phyloP scores from a whole-genome alignment of 2,113 vertebrate species.

The Galbula dea region DNA sequence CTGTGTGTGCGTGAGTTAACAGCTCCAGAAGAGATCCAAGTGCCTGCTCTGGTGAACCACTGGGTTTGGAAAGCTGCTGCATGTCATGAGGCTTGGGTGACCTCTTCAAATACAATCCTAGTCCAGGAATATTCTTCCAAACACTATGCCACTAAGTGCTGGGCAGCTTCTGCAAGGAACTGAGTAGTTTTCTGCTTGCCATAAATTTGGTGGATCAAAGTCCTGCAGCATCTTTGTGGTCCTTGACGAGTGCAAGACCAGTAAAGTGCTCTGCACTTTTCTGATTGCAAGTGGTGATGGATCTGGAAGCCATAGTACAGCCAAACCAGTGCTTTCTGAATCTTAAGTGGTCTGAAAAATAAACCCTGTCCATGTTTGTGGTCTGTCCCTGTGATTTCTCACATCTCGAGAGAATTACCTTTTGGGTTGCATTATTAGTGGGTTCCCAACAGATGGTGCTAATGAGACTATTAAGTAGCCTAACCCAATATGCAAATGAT shows the following conservation, averaged over 20 bases:
- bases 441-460: constrained; percentile 57
- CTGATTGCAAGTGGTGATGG: neutral
- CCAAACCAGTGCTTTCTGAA: neutral
- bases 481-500: constrained; percentile 50
- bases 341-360: neutral
- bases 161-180: neutral
- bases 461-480: constrained; percentile 51
- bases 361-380: neutral
- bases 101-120: neutral
- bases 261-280: neutral
- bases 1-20: neutral
- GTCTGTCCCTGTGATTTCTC: neutral
- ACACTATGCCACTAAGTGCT: neutral
- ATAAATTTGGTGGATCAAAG: neutral
- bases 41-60: neutral
- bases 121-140: neutral
- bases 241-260: neutral
- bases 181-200: neutral
- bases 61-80: neutral
- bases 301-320: neutral
- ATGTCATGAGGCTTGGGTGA: neutral
- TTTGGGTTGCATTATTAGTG: constrained; percentile 13
- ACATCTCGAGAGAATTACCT: neutral
- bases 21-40: neutral
- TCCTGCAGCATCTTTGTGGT: fast-evolving